Evolutionary conservation across 2,888 invertebrate genomes (phyloP).

Genomic region (Ypsolopha sequella): DNA sequence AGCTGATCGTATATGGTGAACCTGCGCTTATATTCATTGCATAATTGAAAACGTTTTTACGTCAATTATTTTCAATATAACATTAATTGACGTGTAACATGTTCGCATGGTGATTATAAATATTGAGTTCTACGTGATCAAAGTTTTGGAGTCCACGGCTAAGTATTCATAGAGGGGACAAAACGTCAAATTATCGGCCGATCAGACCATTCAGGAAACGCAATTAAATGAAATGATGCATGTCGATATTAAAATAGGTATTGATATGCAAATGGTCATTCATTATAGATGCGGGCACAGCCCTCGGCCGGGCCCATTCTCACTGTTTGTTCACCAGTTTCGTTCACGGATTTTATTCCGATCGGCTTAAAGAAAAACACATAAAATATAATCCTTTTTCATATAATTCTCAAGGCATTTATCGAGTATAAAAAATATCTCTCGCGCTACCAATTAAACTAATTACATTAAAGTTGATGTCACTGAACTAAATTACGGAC

Average conservation of each 20-base stretch:
- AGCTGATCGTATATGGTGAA: slow-evolving; percentile 34
- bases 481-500: slow-evolving; percentile 10
- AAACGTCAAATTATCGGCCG: slow-evolving; percentile 28
- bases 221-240: slow-evolving; percentile 65
- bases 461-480: slow-evolving; percentile 44
- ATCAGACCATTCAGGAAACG: slow-evolving; percentile 47
- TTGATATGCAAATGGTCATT: slow-evolving; percentile 60
- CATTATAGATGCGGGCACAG: slow-evolving; percentile 48
- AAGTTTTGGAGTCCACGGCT: slow-evolving; percentile 7
- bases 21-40: slow-evolving; percentile 43
- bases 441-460: slow-evolving; percentile 13
- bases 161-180: slow-evolving; percentile 12
- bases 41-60: slow-evolving; percentile 45
- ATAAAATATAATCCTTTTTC: too few relatives aligned
- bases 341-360: slow-evolving; percentile 21
- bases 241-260: slow-evolving; percentile 64
- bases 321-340: slow-evolving; percentile 43
- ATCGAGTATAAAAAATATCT: neutral
- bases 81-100: slow-evolving; percentile 56
- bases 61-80: slow-evolving; percentile 50
- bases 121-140: slow-evolving; percentile 24
- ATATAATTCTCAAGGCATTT: too few relatives aligned
- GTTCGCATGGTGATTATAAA: slow-evolving; percentile 37
- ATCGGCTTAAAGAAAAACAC: neutral
- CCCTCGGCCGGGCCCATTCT: slow-evolving; percentile 43